A percentile compares a stretch with the other conserved stretches of the same genome.
Conservation (phyloP, 2,888 invertebrate species). For the Cistogaster globosa region DNA sequence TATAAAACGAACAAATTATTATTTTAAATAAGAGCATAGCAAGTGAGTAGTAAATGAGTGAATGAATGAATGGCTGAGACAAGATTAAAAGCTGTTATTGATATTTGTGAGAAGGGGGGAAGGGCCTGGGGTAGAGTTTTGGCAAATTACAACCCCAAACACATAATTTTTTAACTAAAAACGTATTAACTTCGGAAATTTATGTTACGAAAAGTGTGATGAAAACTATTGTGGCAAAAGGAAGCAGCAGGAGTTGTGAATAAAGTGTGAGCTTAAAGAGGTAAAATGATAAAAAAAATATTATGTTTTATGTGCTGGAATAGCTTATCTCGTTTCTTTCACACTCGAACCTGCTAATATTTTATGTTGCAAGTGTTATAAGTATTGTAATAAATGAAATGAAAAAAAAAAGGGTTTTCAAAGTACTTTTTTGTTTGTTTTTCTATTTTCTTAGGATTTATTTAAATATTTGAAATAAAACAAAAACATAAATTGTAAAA, state of each 20-base stretch:
- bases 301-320: neutral
- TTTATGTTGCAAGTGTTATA: neutral
- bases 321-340: slow-evolving; percentile 28
- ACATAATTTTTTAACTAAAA: slow-evolving; percentile 20
- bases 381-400: neutral
- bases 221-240: slow-evolving; percentile 17
- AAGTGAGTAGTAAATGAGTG: slow-evolving; percentile 21
- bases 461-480: neutral
- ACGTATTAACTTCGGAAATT: slow-evolving; percentile 46
- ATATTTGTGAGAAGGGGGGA: slow-evolving; percentile 48
- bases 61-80: slow-evolving; percentile 60
- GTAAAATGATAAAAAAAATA: slow-evolving; percentile 44
- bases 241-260: slow-evolving; percentile 45
- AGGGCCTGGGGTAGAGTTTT: no score
- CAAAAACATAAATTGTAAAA: slow-evolving; percentile 68
- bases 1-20: slow-evolving; percentile 41
- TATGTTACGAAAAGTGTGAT: slow-evolving; percentile 36
- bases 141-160: slow-evolving; percentile 6
- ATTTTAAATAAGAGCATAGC: slow-evolving; percentile 12
- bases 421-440: neutral
- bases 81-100: slow-evolving; percentile 76
- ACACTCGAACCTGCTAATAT: neutral
- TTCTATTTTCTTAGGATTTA: neutral
- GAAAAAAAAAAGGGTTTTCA: slow-evolving; percentile 12
- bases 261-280: slow-evolving; percentile 21